Evolutionary conservation across 1,140 invertebrate genomes (phyloP).

Genomic region (Micrasema longulum): DNA sequence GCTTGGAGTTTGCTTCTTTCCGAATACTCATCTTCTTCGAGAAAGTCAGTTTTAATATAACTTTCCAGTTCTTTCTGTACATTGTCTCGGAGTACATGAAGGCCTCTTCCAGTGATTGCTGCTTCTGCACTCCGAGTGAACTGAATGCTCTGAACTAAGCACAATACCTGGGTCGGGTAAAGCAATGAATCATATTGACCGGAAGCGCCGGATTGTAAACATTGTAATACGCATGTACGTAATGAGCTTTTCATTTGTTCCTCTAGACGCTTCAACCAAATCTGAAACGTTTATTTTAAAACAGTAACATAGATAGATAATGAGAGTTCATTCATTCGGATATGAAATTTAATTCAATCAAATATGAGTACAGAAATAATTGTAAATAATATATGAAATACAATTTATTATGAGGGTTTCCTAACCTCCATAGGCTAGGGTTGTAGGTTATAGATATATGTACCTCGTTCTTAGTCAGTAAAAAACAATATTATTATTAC

Average conservation of each 20-base stretch:
- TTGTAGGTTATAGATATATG: no score
- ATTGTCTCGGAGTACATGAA: conserved; percentile 67
- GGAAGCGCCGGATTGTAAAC: conserved; percentile 69
- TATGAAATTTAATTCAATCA: no score
- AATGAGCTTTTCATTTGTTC: conserved; percentile 87
- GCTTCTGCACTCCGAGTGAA: conserved; percentile 89
- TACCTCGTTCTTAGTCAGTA: no score
- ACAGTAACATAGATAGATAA: neutral
- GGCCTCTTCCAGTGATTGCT: conserved; percentile 75
- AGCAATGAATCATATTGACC: conserved; percentile 77
- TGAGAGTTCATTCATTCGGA: neutral
- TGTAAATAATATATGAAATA: no score
- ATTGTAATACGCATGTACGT: conserved; percentile 75
- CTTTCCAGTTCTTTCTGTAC: conserved; percentile 61
- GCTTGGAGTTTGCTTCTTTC: conserved; percentile 75
- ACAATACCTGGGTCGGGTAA: conserved; percentile 90
- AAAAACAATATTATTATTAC: no score
- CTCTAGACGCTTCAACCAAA: conserved; percentile 86
- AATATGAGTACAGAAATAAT: no score
- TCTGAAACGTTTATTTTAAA: conserved; percentile 63
- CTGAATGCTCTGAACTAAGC: conserved; percentile 75
- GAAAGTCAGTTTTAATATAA: conserved; percentile 59
- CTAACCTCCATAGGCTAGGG: no score
- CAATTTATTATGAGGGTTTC: no score
- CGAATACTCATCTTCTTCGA: conserved; percentile 61